Conservation (phyloP, 2,113 vertebrate genomes). For the Dicerorhinus sumatrensis region DNA sequence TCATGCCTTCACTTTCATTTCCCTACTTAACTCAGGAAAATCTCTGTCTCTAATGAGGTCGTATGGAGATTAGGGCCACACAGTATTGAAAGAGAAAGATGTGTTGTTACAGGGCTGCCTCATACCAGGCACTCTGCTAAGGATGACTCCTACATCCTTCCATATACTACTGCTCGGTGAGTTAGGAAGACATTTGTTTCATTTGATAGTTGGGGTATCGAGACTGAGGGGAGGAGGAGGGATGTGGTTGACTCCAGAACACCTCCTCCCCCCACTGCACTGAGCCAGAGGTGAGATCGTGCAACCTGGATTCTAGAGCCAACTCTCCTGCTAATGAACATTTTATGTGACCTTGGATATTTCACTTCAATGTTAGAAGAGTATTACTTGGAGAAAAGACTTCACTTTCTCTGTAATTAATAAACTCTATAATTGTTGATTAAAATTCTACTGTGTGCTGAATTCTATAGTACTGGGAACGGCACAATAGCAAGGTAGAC, state of each 20-base stretch:
- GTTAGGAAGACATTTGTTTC: not conserved
- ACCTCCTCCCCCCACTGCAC: rapidly evolving
- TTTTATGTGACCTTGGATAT: not conserved
- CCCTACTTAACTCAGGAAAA: not conserved
- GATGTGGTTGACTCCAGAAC: not conserved
- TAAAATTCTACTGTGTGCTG: not conserved
- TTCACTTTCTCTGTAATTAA: not conserved
- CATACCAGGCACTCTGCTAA: rapidly evolving
- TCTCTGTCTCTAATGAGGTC: not conserved
- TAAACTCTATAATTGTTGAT: not conserved
- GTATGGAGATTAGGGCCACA: rapidly evolving
- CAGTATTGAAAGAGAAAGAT: not conserved
- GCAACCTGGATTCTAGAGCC: not conserved
- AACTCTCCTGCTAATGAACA: not conserved
- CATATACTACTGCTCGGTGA: not conserved
- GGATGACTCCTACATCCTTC: not conserved
- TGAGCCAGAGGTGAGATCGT: too few species aligned
- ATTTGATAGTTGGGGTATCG: not conserved
- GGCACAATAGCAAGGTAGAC: not conserved
- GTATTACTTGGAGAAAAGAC: not conserved
- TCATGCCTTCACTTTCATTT: not conserved
- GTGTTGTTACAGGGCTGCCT: rapidly evolving
- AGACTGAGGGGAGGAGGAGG: rapidly evolving
- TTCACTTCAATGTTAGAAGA: not conserved
- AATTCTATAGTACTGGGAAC: not conserved